These are phyloP conservation scores for Pomacea maculata DNA, from an alignment of 1,140 invertebrate genomes.

Conservation along the genomic window DNA sequence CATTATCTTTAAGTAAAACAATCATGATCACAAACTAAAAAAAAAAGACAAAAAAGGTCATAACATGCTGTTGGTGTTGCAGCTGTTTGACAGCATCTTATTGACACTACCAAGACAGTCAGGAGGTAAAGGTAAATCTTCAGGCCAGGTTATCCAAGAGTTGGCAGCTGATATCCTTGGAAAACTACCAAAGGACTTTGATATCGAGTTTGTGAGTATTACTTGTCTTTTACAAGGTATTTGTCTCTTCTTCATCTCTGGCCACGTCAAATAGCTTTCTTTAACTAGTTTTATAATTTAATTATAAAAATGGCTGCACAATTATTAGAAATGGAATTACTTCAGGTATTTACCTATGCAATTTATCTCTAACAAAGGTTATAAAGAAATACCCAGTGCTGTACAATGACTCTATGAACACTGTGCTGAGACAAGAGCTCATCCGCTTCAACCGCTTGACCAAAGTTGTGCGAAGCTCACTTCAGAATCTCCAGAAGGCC, in stretches of 20 bases:
- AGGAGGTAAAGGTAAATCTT: conserved; percentile 64
- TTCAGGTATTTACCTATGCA: background rate
- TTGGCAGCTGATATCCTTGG: conserved; percentile 61
- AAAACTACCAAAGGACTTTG: conserved; percentile 63
- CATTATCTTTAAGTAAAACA: no score
- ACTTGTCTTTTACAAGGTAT: background rate
- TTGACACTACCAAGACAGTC: conserved; percentile 77
- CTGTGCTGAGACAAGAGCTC: conserved; percentile 65
- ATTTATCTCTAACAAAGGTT: conserved; percentile 42
- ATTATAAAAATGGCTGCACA: background rate
- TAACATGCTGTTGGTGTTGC: conserved; percentile 33
- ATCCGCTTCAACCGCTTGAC: conserved; percentile 64
- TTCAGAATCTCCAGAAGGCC: conserved; percentile 63
- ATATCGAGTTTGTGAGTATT: conserved; percentile 60
- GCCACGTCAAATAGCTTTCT: no score
- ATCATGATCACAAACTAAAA: no score
- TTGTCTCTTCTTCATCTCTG: no score
- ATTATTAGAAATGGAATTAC: background rate
- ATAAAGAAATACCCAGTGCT: conserved; percentile 64
- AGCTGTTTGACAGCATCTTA: conserved; percentile 80
- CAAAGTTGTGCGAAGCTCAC: conserved; percentile 55
- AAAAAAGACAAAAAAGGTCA: no score
- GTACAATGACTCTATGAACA: conserved; percentile 67
- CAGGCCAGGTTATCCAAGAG: conserved; percentile 61
- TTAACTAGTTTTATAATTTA: background rate